A percentile compares a stretch with the other conserved stretches of the same genome.
These are phyloP conservation scores for Colinus virginianus DNA, from an alignment of 2,113 vertebrate species.

Conservation along the genomic window DNA sequence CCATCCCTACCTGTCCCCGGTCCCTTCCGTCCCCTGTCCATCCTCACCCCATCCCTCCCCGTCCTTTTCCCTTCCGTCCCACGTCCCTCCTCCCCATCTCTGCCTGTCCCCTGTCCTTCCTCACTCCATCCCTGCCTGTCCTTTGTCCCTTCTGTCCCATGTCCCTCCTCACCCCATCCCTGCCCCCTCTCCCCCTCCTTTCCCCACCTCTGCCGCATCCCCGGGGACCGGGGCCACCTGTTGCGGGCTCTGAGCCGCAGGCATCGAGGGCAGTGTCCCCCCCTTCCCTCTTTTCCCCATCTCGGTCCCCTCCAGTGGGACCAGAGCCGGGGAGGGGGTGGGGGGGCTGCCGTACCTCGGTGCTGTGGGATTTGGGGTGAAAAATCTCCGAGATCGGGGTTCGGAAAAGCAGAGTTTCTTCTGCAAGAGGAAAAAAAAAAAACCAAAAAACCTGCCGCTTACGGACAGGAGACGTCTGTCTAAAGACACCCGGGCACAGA, in stretches of 20 bases:
- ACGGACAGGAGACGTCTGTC: neutral
- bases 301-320: neutral
- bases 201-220: neutral
- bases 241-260: neutral
- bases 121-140: no score
- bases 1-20: no score
- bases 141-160: no score
- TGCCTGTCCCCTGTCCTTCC: no score
- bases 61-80: no score
- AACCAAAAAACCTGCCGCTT: neutral
- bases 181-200: no score
- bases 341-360: neutral
- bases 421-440: neutral
- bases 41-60: neutral
- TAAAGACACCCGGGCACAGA: neutral
- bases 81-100: accelerated
- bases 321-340: neutral
- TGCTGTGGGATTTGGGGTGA: neutral
- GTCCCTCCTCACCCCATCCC: neutral
- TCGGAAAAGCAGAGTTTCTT: neutral
- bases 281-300: neutral
- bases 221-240: neutral
- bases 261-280: accelerated
- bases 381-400: neutral
- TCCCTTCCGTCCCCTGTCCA: no score